Evolutionary conservation across 2,888 invertebrate species (phyloP), one percentile per base, ranked within the genome.

Genomic region (Caenorhabditis sp.): DNA sequence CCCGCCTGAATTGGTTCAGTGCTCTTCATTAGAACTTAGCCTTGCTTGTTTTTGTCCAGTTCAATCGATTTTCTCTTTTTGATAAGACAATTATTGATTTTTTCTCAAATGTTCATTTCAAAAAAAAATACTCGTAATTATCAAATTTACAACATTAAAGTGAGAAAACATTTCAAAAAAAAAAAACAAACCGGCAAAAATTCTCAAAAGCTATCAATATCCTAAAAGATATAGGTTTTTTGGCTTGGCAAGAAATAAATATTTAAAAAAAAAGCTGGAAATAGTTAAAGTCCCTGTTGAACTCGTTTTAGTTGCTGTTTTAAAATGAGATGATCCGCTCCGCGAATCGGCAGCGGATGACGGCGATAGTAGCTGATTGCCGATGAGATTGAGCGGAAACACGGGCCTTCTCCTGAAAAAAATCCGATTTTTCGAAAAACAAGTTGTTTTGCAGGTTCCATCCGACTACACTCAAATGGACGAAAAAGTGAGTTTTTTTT

Each of bases 341-440:
- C 84, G 50, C 84, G 72, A 24, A 85, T 86, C 14, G 85, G 85
- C n/a, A 85, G 77, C 8, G 85, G 81, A 50, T 81, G 81, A 17
- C 78, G 77, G 5, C 77, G 72, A 60, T 85, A 85, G 73, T 79
- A 84, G 49, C 77, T 72, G 53, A 85, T 71, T 59, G 83, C 81
- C 0, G 77, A 76, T 58, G 73, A 65, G 50, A 85, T 78, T 5
- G 82, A 76, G 5, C 79, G 62, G 68, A 85, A 86, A 43, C 72
- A 69, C 14, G 83, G 84, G 0, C 84, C 84, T 68, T 84, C 84
- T 51, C 84, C 72, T 76, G 61, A 21, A 58, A 19, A 36, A 19
- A 19, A 4, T 24, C 4, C 2, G 2, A 21, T 19, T 51, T 51
- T 23, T 21, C 4, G 51, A 49, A 8, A 49, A 49, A 8, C 19